Evolutionary conservation across 2,113 vertebrate genomes (phyloP).

Genomic region (Pelecanus crispus): DNA sequence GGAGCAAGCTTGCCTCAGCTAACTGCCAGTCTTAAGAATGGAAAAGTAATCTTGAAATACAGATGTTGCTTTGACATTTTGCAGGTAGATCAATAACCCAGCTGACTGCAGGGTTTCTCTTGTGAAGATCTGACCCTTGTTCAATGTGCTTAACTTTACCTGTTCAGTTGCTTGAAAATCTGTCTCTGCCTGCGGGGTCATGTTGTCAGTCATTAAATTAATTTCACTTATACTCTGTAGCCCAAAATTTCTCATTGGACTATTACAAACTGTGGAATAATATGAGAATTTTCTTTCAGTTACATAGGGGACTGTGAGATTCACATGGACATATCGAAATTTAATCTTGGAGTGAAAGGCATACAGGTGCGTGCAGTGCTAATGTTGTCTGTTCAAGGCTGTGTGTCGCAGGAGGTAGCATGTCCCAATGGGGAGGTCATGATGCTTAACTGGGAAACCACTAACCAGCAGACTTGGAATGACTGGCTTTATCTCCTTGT

Average conservation of each 20-base stretch:
- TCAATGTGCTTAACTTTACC: background rate
- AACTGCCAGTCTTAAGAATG: background rate
- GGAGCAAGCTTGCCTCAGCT: background rate
- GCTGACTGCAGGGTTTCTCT: background rate
- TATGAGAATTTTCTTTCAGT: constrained; percentile 64
- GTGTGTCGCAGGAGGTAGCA: background rate
- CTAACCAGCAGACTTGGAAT: background rate
- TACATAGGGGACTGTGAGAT: constrained; percentile 91
- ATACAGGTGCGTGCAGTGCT: constrained; percentile 77
- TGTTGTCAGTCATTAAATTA: background rate
- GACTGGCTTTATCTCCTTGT: background rate
- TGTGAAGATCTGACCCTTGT: background rate
- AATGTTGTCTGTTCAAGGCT: background rate
- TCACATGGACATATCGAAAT: constrained; percentile 81
- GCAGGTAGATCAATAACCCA: background rate
- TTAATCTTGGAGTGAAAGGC: constrained; percentile 87
- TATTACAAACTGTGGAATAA: constrained; percentile 23
- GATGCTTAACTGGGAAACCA: background rate
- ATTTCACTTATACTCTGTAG: background rate
- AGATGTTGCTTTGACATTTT: background rate
- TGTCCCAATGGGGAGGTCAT: background rate
- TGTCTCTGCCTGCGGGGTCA: background rate
- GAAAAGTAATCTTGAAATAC: background rate
- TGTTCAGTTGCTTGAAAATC: background rate
- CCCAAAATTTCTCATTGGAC: background rate